These are phyloP conservation scores for Rhadinocentrus ornatus DNA, from an alignment of 2,797 vertebrate genomes.

Conservation along the genomic window DNA sequence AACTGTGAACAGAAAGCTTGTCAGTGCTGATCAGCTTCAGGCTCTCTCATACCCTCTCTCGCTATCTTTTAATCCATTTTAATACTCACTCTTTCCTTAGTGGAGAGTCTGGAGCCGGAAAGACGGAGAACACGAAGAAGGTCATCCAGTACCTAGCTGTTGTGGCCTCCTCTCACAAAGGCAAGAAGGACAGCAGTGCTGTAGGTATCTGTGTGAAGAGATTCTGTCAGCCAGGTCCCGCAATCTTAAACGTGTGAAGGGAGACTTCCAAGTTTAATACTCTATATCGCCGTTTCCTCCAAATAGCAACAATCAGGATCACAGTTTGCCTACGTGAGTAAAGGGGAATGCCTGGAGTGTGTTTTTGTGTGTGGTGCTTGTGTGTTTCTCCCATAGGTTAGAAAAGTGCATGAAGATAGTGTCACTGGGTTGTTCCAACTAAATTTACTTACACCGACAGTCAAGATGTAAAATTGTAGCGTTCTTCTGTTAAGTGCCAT, in stretches of 20 bases:
- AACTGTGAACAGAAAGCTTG: slow-evolving; percentile 59
- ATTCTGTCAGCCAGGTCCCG: slow-evolving; percentile 64
- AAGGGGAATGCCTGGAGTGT: slow-evolving; percentile 75
- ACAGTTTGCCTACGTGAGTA: slow-evolving; percentile 87
- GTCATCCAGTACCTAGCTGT: slow-evolving; percentile 98
- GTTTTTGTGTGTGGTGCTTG: slow-evolving; percentile 75
- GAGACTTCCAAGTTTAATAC: slow-evolving; percentile 63
- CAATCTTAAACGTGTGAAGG: slow-evolving; percentile 51
- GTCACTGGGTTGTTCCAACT: slow-evolving; percentile 56
- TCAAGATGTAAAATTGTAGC: slow-evolving; percentile 44
- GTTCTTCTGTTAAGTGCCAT: slow-evolving; percentile 38
- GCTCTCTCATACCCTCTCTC: slow-evolving; percentile 21
- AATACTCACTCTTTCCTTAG: slow-evolving; percentile 69
- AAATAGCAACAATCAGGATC: slow-evolving; percentile 86
- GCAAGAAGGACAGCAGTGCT: slow-evolving; percentile 93
- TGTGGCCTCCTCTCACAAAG: slow-evolving; percentile 96
- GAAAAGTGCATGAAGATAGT: slow-evolving; percentile 78
- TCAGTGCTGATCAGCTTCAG: slow-evolving; percentile 46
- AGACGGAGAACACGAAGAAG: slow-evolving; percentile 98
- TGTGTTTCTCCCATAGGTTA: slow-evolving; percentile 65
- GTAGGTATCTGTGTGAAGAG: slow-evolving; percentile 83
- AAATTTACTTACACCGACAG: slow-evolving; percentile 51
- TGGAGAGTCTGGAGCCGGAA: slow-evolving; percentile 97
- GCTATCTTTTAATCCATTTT: slow-evolving; percentile 36
- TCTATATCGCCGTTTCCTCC: slow-evolving; percentile 79